Evolutionary conservation across 2,113 vertebrate species (phyloP).

Genomic region (Electrona antarctica): DNA sequence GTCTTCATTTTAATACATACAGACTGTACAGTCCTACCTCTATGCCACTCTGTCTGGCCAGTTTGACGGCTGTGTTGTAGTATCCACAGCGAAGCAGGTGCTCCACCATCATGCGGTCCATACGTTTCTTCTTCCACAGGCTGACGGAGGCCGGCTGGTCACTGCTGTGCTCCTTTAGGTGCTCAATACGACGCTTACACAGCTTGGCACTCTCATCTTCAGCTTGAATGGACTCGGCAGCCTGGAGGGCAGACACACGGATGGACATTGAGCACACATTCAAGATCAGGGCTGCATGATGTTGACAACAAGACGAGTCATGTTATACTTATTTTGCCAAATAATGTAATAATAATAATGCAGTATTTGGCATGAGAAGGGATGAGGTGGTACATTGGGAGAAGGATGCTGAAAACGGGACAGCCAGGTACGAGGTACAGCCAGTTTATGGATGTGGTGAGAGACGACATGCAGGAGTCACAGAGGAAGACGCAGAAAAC

Average conservation of each 20-base stretch:
- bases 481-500: too few species aligned
- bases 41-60: constrained; percentile 94
- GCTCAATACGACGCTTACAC: constrained; percentile 96
- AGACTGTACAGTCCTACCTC: constrained; percentile 82
- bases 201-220: constrained; percentile 98
- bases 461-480: too few species aligned
- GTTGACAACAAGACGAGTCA: too few species aligned
- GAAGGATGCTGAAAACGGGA: too few species aligned
- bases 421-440: too few species aligned
- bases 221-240: constrained; percentile 96
- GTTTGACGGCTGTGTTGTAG: constrained; percentile 96
- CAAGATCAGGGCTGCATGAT: too few species aligned
- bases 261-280: background rate
- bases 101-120: constrained; percentile 99
- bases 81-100: constrained; percentile 96
- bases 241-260: constrained; percentile 70
- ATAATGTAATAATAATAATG: too few species aligned
- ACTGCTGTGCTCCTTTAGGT: constrained; percentile 97
- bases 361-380: too few species aligned
- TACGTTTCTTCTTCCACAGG: constrained; percentile 97
- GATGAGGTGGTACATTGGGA: too few species aligned
- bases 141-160: constrained; percentile 92
- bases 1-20: background rate
- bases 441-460: too few species aligned
- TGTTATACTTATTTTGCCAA: too few species aligned